Evolutionary conservation across 1,140 invertebrate species (phyloP).

Genomic region (Nylanderia fulva): DNA sequence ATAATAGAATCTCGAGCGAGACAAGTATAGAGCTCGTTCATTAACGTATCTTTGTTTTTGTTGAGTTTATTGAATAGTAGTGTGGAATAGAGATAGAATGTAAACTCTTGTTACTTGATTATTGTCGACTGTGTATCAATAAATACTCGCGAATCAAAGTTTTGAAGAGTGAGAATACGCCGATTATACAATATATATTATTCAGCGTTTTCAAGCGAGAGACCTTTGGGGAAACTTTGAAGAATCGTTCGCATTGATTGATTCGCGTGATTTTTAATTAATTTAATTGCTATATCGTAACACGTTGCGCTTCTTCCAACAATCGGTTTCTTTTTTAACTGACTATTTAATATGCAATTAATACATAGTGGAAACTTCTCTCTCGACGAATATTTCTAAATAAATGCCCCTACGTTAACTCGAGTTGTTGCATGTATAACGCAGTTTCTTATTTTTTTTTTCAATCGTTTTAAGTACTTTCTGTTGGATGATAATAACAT

Average conservation of each 20-base stretch:
- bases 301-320: constrained; percentile 18
- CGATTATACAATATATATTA: background rate
- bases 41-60: constrained; percentile 32
- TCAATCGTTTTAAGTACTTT: background rate
- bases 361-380: constrained; percentile 26
- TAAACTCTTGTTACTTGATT: constrained; percentile 55
- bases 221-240: constrained; percentile 18
- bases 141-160: constrained; percentile 53
- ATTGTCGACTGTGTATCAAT: constrained; percentile 58
- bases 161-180: constrained; percentile 18
- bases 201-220: constrained; percentile 29
- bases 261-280: background rate
- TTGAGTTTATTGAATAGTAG: constrained; percentile 36
- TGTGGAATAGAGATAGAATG: constrained; percentile 47
- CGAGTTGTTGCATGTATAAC: constrained; percentile 17
- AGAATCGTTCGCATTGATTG: constrained; percentile 36
- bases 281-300: constrained; percentile 43
- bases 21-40: constrained; percentile 45
- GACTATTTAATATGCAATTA: constrained; percentile 29
- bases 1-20: constrained; percentile 50
- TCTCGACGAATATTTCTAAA: constrained; percentile 37
- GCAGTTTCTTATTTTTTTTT: constrained; percentile 9
- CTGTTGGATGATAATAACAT: constrained; percentile 10
- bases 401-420: constrained; percentile 29
- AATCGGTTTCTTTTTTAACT: constrained; percentile 25